Evolutionary conservation across 2,888 invertebrate species (phyloP).

Genomic region (Zhuqinia jingwanae): DNA sequence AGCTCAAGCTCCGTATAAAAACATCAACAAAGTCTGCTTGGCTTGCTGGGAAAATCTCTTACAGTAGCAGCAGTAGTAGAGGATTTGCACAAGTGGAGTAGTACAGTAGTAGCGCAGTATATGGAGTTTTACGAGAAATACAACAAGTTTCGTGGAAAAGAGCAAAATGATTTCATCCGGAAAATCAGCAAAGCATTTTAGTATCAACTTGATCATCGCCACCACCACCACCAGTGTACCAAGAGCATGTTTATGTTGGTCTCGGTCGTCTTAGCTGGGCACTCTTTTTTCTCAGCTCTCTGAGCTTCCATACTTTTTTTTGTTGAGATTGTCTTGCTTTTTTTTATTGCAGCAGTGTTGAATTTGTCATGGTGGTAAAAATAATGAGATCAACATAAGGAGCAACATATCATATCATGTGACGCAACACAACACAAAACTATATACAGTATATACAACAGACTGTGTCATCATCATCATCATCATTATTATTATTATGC

Average conservation of each 20-base stretch:
- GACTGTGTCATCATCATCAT: neutral
- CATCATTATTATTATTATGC: constrained; percentile 25
- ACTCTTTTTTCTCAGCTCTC: too few relatives aligned
- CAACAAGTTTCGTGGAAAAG: constrained; percentile 3
- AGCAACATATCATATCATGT: constrained; percentile 11
- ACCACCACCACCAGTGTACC: neutral
- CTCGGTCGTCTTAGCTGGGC: too few relatives aligned
- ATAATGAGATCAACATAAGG: neutral
- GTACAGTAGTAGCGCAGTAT: neutral
- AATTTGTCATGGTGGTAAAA: neutral
- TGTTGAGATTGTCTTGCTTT: too few relatives aligned
- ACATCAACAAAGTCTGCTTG: too few relatives aligned
- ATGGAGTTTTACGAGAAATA: constrained; percentile 26
- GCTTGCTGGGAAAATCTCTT: neutral
- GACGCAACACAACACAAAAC: neutral
- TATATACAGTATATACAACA: too few relatives aligned
- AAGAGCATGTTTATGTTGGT: too few relatives aligned
- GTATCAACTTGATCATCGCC: neutral
- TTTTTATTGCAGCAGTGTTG: neutral
- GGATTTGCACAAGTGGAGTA: neutral
- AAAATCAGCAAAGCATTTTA: constrained; percentile 55
- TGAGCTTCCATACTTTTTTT: too few relatives aligned
- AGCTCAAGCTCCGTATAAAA: too few relatives aligned
- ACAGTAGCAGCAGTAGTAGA: neutral
- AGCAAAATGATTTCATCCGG: constrained; percentile 61